These are phyloP conservation scores for Acridotheres tristis DNA, from an alignment of 2,797 vertebrate genomes.

Conservation along the genomic window DNA sequence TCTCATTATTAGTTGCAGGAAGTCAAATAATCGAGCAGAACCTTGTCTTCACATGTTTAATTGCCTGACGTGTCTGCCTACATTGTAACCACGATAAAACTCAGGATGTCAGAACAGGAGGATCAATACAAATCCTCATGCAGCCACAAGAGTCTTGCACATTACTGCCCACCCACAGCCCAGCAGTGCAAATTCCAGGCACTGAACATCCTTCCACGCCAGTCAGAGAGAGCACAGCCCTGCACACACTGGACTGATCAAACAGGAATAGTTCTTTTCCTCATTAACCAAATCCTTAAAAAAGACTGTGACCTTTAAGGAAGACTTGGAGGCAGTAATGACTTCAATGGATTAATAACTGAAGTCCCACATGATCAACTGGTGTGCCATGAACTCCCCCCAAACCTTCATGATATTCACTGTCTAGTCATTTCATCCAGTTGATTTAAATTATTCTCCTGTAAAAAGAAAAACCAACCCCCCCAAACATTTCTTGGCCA, in stretches of 20 bases:
- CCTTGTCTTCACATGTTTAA: constrained; percentile 39
- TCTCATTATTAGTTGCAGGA: constrained; percentile 45
- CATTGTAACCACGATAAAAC: background rate
- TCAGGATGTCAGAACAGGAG: constrained; percentile 28
- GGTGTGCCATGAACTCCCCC: background rate
- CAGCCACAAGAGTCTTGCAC: background rate
- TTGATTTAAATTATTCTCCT: constrained; percentile 15
- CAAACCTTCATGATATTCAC: background rate
- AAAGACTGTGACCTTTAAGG: constrained; percentile 50
- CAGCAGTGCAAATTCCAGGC: background rate
- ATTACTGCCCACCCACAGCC: constrained; percentile 50
- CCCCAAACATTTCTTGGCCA: constrained; percentile 26
- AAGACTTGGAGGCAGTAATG: background rate
- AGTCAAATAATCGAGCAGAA: constrained; percentile 47
- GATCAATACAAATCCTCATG: constrained; percentile 23
- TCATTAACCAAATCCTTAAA: constrained; percentile 19
- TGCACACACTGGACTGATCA: background rate
- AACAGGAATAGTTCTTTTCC: background rate
- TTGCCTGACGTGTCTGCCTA: constrained; percentile 23
- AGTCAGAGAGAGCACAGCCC: background rate
- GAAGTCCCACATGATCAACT: background rate
- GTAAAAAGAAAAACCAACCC: background rate
- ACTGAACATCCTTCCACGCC: background rate
- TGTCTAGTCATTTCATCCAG: constrained; percentile 14
- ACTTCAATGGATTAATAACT: constrained; percentile 8